A percentile compares a stretch with the other conserved stretches of the same genome.
phyloP scores from a whole-genome alignment of 2,888 invertebrate species.

The Drosophila putrida region DNA sequence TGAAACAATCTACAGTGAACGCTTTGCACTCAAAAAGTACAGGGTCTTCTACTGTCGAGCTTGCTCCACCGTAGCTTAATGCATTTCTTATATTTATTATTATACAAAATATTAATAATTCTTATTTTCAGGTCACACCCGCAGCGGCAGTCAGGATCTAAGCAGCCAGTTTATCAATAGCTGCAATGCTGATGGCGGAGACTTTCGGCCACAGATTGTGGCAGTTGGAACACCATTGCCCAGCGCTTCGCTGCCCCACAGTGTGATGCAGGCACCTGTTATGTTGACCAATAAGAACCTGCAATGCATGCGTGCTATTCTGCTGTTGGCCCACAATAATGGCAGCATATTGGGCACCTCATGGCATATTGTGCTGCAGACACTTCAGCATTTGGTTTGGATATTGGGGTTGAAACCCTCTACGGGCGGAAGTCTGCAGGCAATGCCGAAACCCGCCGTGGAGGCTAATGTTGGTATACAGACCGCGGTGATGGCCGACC shows the following conservation, averaged over 20 bases:
- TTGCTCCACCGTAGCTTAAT: no score
- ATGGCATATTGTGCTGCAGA: slow-evolving; percentile 98
- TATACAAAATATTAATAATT: no score
- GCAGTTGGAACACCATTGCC: slow-evolving; percentile 98
- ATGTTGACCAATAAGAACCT: slow-evolving; percentile 99
- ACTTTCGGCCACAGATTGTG: slow-evolving; percentile 96
- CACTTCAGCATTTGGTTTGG: slow-evolving; percentile 96
- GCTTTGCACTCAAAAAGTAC: no score
- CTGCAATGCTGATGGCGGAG: slow-evolving; percentile 87
- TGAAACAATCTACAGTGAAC: no score
- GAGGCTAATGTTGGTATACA: slow-evolving; percentile 94
- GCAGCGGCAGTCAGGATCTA: slow-evolving; percentile 86
- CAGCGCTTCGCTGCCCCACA: slow-evolving; percentile 91
- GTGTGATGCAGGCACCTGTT: slow-evolving; percentile 88
- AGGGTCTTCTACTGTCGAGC: no score
- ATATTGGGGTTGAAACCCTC: slow-evolving; percentile 98
- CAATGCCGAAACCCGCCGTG: slow-evolving; percentile 90
- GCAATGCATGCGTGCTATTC: slow-evolving; percentile 96
- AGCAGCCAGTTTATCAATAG: slow-evolving; percentile 86
- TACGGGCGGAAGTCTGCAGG: slow-evolving; percentile 96
- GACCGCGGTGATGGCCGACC: slow-evolving; percentile 97
- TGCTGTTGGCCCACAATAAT: slow-evolving; percentile 95
- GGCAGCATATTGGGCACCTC: slow-evolving; percentile 96
- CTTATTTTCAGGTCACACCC: slow-evolving; percentile 84
- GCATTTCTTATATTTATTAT: no score